Conservation (phyloP, 2,113 vertebrate genomes). For the Seriola dumerili region DNA sequence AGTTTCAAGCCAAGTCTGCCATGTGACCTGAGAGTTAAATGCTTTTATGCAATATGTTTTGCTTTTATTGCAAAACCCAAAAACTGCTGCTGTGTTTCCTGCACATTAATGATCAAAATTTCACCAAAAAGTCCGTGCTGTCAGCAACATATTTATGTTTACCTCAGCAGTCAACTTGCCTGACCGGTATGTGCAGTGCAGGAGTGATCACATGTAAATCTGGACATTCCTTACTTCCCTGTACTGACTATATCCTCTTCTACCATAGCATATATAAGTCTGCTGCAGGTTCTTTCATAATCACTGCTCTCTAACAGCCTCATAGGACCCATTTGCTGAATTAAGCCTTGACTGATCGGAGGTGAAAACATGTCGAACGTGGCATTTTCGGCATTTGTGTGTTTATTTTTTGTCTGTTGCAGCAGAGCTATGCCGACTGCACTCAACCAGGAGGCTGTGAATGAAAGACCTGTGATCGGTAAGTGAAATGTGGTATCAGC, state of each 20-base stretch:
- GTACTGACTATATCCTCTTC: slow-evolving; percentile 48
- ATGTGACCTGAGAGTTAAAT: neutral
- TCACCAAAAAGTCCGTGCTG: slow-evolving; percentile 57
- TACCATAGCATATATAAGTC: neutral
- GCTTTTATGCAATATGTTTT: neutral
- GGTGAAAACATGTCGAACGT: slow-evolving; percentile 19
- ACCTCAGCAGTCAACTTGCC: slow-evolving; percentile 44
- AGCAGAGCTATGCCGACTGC: slow-evolving; percentile 46
- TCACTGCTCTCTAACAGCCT: neutral
- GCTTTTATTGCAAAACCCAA: slow-evolving; percentile 11
- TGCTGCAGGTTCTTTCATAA: neutral
- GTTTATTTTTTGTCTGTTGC: slow-evolving; percentile 36
- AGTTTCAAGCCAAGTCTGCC: neutral
- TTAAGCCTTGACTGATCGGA: neutral
- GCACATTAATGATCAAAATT: neutral
- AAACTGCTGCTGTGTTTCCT: neutral
- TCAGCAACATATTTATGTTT: slow-evolving; percentile 45
- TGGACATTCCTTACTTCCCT: slow-evolving; percentile 74
- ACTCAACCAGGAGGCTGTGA: slow-evolving; percentile 30
- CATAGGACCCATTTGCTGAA: neutral
- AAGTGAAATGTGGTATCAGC: slow-evolving; percentile 8
- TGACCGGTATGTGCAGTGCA: slow-evolving; percentile 13
- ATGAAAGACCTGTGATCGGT: slow-evolving; percentile 82
- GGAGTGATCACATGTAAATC: slow-evolving; percentile 42
- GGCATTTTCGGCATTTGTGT: slow-evolving; percentile 10